Conservation (phyloP, 2,888 invertebrate genomes). For the Meta bourneti region DNA sequence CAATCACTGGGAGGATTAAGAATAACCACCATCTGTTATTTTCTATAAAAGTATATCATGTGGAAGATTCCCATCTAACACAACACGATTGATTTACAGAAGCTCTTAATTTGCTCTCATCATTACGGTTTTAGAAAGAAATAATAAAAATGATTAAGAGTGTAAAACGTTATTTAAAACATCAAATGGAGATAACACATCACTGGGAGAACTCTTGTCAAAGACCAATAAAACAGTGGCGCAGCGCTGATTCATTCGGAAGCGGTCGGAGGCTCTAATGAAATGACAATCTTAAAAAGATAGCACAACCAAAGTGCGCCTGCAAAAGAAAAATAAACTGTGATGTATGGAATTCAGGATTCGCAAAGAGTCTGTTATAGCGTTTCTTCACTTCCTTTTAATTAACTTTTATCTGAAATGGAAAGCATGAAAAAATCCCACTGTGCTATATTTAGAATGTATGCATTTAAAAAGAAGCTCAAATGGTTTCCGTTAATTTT, state of each 20-base stretch:
- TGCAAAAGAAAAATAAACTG: slow-evolving; percentile 4
- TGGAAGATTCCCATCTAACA: too few relatives aligned
- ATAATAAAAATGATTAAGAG: neutral
- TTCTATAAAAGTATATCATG: too few relatives aligned
- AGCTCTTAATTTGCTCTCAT: too few relatives aligned
- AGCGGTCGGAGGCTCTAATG: neutral
- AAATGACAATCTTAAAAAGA: slow-evolving; percentile 15
- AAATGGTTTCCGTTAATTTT: slow-evolving; percentile 63
- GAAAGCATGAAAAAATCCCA: slow-evolving; percentile 12
- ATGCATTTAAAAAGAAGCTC: slow-evolving; percentile 20
- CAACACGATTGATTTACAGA: too few relatives aligned
- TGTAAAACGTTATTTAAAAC: neutral
- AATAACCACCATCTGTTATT: too few relatives aligned
- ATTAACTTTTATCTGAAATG: slow-evolving; percentile 55
- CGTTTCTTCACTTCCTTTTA: slow-evolving; percentile 39
- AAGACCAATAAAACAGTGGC: slow-evolving; percentile 37
- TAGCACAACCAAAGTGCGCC: neutral
- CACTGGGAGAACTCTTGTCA: slow-evolving; percentile 16
- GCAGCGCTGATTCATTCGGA: neutral
- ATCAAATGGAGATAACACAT: neutral
- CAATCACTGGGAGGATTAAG: too few relatives aligned
- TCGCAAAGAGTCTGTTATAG: slow-evolving; percentile 6
- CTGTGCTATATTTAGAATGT: slow-evolving; percentile 35
- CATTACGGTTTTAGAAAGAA: too few relatives aligned
- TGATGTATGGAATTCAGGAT: neutral